phyloP scores from a whole-genome alignment of 2,797 vertebrate genomes.

The Epinephelus malabaricus region DNA sequence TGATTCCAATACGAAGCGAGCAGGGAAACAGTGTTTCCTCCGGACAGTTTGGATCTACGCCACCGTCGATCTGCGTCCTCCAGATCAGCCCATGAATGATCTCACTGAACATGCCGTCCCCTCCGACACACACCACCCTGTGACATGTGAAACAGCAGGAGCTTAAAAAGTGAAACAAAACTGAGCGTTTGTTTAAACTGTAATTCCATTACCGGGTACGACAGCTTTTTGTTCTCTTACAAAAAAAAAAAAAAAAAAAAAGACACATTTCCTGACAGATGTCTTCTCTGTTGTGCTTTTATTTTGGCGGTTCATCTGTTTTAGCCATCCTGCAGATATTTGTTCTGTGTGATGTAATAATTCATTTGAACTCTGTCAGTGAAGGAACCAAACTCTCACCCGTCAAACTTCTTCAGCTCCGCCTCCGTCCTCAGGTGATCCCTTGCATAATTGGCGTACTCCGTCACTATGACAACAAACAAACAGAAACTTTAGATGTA shows the following conservation, averaged over 20 bases:
- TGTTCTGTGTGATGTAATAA: neutral
- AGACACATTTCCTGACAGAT: neutral
- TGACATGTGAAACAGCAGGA: neutral
- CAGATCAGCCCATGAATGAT: slow-evolving; percentile 94
- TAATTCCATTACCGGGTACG: neutral
- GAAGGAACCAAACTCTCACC: slow-evolving; percentile 84
- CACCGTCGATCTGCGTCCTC: slow-evolving; percentile 88
- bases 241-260: no score
- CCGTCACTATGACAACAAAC: slow-evolving; percentile 89
- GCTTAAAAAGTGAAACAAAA: no score
- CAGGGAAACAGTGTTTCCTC: slow-evolving; percentile 87
- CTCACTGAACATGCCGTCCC: slow-evolving; percentile 98
- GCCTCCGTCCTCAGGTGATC: slow-evolving; percentile 90
- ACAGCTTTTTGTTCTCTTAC: no score
- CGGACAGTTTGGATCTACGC: slow-evolving; percentile 88
- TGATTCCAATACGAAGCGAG: slow-evolving; percentile 93
- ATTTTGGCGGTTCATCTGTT: neutral
- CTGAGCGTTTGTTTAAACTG: neutral
- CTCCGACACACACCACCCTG: slow-evolving; percentile 96
- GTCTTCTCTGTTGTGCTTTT: slow-evolving; percentile 3
- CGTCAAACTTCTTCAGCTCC: slow-evolving; percentile 91
- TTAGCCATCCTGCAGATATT: neutral
- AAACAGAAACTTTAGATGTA: slow-evolving; percentile 6
- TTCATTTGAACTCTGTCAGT: slow-evolving; percentile 18
- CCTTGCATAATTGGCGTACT: slow-evolving; percentile 93